Base-by-base conservation (phyloP, 2,797 vertebrate genomes). In the Toxotes lorentzi region DNA sequence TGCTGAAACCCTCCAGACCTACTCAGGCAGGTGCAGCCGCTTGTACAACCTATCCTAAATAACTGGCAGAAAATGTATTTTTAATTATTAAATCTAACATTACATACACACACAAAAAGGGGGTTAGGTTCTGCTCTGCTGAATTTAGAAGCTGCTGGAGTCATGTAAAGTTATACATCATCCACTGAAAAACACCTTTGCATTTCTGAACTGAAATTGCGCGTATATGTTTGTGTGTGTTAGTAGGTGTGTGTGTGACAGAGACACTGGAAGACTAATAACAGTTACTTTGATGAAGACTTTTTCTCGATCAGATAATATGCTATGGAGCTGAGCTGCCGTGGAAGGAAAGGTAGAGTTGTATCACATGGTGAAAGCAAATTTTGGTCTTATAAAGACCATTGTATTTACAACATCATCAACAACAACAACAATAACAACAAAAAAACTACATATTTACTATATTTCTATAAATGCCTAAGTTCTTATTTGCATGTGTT, bases 321-420 rank as follows among this genome's bases (percentile, higher is more conserved):
- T 32, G 47, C 63, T 48, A 50, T 9, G 38, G 45, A 90, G 84
- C 14, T 47, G 59, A 92, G 85, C 88, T 90, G 84, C 88, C 77
- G 64, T 79, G 47, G 85, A 85, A 85, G 64, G 50, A 82, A 86
- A 87, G 48, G 62, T 75, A 75, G 62, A 72, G 58, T 79, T 54
- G 60, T 57, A 73, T 79, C 76, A 84, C 73, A 79, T 41, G 30
- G 78, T 81, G 67, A 84, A 68, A 78, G 72, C 56, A 63, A 73
- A 45, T 70, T 16, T 65, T 77, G 64, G 78, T 87, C 85, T 85
- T 83, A 86, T 81, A 58, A 83, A 83, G 75, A 86, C 86, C 58
- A 68, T 27, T 76, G 11, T 43, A 73, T 72, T 74, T 35, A 66
- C 24, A 72, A 47, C 10, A 59, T 9, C 24, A 38, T 5, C 5